Evolutionary conservation across 2,888 invertebrate species (phyloP), one percentile per base, ranked within the genome.

Genomic region (Zygogramma bicolorata): DNA sequence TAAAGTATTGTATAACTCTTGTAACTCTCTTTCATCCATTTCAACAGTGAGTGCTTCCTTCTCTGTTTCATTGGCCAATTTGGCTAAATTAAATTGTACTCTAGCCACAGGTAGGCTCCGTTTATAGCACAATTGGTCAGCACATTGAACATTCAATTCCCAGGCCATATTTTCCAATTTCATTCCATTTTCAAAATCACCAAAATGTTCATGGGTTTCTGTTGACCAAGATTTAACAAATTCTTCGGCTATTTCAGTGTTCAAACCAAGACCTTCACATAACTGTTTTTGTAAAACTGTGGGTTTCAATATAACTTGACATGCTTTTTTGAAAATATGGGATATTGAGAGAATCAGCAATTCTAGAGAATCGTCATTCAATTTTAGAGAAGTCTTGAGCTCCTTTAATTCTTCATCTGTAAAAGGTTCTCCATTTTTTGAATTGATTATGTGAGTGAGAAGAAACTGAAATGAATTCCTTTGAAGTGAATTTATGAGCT

Each of bases 181-280:
- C 80, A 88, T 87, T 20, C 83, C 86, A 71, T 83, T 84, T 71
- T 86, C 85, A 76, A 90, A 85, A 80, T 89, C 88, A 4, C 80
- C 80, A 77, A 90, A 87, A 74, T 90, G 87, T 5, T 88, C 86
- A 76, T 89, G 89, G 0, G 89, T 88, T 73, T 88, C 86, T 40
- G 86, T 86, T 0, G 89, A 88, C 90, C 90, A 91, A 7, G 88
- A 76, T 67, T 88, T 88, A 3, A 89, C 85, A 75, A 90, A 90
- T 25, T 88, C 87, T 81, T 90, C 89, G 34, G 90, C 88, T 84
- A 90, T 90, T 72, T 89, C 88, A 49, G 87, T 85, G 70, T 88
- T 84, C 34, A 91, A 81, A 67, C 88, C 85, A 1, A 90, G 81
- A 71, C 87, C 85, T 15, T 90, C 88, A 1, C 87, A 84, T 20